These are phyloP conservation scores for Octopus bimaculoides DNA, from an alignment of 1,140 invertebrate species.

Conservation along the genomic window DNA sequence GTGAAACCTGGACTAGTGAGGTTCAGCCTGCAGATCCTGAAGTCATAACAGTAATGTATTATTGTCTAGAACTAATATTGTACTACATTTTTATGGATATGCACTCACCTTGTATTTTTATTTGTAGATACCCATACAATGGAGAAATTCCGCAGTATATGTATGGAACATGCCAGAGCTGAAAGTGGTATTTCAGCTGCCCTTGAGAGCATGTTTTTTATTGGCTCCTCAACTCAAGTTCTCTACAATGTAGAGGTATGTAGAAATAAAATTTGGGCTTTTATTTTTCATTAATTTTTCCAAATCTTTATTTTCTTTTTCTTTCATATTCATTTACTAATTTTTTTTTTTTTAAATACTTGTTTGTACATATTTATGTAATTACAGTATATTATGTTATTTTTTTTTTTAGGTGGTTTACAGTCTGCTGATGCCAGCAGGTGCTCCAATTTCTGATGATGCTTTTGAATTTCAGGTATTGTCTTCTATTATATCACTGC, in stretches of 20 bases:
- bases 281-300: background rate
- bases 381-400: background rate
- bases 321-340: background rate
- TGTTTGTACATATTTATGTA: background rate
- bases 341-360: background rate
- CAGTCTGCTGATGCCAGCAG: constrained; percentile 86
- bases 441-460: constrained; percentile 77
- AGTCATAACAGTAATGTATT: too few species aligned
- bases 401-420: constrained; percentile 74
- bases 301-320: background rate
- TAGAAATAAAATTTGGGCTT: background rate
- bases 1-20: too few species aligned
- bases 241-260: constrained; percentile 65
- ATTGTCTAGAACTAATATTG: too few species aligned
- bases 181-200: constrained; percentile 54
- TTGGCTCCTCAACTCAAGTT: constrained; percentile 73
- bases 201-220: constrained; percentile 74
- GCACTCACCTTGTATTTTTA: background rate
- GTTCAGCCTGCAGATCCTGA: too few species aligned
- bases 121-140: constrained; percentile 64
- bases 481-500: background rate
- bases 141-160: constrained; percentile 64
- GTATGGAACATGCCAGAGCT: constrained; percentile 50
- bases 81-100: too few species aligned
- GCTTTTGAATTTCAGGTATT: constrained; percentile 77